Evolutionary conservation across 2,888 invertebrate genomes (phyloP).

Genomic region (Exephanes ischioxanthus): DNA sequence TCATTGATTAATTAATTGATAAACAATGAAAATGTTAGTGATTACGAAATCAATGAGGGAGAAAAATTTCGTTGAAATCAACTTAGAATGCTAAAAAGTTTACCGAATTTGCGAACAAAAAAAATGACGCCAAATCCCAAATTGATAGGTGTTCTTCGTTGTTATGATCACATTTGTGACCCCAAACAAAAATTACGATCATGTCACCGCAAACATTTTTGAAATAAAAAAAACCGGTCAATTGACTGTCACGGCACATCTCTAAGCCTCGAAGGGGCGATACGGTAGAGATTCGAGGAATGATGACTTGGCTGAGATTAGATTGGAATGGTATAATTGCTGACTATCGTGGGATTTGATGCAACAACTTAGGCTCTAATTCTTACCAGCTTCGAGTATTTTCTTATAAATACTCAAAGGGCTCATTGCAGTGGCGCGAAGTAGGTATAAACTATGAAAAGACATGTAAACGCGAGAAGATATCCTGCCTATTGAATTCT

Average conservation of each 20-base stretch:
- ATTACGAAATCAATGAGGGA: too few relatives aligned
- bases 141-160: too few relatives aligned
- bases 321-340: background rate
- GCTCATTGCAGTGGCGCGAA: constrained; percentile 43
- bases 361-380: constrained; percentile 1
- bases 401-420: constrained; percentile 1
- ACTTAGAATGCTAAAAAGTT: too few relatives aligned
- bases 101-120: too few relatives aligned
- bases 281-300: background rate
- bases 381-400: background rate
- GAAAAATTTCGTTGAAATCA: too few relatives aligned
- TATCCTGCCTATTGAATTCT: constrained; percentile 71
- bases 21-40: too few relatives aligned
- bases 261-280: background rate
- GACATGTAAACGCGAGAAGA: constrained; percentile 51
- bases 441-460: constrained; percentile 49
- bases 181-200: too few relatives aligned
- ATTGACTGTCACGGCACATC: background rate
- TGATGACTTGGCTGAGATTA: constrained; percentile 10
- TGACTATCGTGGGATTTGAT: background rate
- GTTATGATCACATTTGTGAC: too few relatives aligned
- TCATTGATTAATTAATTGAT: too few relatives aligned
- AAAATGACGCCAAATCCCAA: too few relatives aligned
- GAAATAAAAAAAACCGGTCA: too few relatives aligned
- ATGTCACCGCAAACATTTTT: too few relatives aligned